Conservation (phyloP, 2,888 invertebrate genomes). For the Eulithis testata region DNA sequence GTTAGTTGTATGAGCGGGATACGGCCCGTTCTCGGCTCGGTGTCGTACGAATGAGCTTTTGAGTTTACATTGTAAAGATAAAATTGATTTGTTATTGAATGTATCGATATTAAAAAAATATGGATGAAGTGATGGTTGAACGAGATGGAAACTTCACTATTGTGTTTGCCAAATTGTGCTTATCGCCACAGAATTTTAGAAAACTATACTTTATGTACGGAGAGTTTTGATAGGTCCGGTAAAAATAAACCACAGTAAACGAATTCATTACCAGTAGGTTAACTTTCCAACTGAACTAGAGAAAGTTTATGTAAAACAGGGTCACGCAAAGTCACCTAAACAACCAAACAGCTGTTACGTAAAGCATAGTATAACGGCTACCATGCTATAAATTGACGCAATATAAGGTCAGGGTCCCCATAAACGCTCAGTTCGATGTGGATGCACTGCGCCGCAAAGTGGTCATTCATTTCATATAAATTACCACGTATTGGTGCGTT, state of each 20-base stretch:
- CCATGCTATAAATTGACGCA: constrained; percentile 80
- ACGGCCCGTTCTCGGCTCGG: too few relatives aligned
- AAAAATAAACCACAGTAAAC: constrained; percentile 32
- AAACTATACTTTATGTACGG: not conserved
- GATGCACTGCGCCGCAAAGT: constrained; percentile 82
- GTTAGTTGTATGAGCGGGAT: too few relatives aligned
- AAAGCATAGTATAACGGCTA: constrained; percentile 74
- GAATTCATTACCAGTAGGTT: constrained; percentile 47
- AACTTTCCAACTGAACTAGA: constrained; percentile 55
- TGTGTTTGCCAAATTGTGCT: too few relatives aligned
- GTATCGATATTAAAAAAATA: too few relatives aligned
- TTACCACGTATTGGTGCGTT: constrained; percentile 83
- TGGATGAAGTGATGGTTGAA: too few relatives aligned
- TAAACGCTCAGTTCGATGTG: constrained; percentile 76
- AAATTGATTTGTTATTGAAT: too few relatives aligned
- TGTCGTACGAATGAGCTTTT: too few relatives aligned
- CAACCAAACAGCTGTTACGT: constrained; percentile 74
- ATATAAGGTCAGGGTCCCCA: constrained; percentile 84
- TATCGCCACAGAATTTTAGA: too few relatives aligned
- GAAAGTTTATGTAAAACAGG: constrained; percentile 74
- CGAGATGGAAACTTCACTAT: too few relatives aligned
- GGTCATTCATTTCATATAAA: constrained; percentile 85
- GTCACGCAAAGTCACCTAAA: constrained; percentile 71
- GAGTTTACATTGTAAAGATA: too few relatives aligned
- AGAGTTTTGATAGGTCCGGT: constrained; percentile 5